Evolutionary conservation across 1,140 invertebrate species (phyloP).

Genomic region (Mactra quadrangularis): DNA sequence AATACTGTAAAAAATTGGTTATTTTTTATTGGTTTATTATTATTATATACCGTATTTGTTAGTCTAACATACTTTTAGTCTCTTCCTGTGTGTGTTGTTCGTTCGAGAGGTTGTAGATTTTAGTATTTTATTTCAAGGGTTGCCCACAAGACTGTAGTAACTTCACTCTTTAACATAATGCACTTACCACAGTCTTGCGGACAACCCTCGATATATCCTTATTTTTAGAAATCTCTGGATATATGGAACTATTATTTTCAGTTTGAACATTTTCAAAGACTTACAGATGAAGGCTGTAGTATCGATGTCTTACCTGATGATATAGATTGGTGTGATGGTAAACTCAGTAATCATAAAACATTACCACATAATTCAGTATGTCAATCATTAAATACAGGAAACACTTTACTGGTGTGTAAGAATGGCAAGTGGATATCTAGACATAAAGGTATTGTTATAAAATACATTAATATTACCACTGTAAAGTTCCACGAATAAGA

Average conservation of each 20-base stretch:
- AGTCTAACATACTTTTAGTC: no score
- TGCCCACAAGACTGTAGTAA: no score
- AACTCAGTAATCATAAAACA: not conserved
- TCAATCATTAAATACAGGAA: conserved; percentile 15
- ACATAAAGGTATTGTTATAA: not conserved
- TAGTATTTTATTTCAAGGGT: no score
- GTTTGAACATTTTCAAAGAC: conserved; percentile 20
- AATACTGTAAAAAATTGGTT: no score
- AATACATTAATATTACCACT: not conserved
- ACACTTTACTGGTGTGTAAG: not conserved
- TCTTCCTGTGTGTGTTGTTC: no score
- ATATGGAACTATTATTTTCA: not conserved
- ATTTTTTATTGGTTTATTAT: no score
- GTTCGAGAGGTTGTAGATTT: no score
- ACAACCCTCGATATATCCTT: no score
- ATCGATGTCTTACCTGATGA: conserved; percentile 27
- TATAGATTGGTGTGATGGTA: conserved; percentile 47
- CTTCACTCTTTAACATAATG: no score
- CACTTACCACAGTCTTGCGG: no score
- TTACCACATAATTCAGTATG: conserved; percentile 19
- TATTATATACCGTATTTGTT: no score
- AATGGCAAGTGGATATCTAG: conserved; percentile 8
- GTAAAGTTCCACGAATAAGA: not conserved
- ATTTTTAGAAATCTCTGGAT: no score
- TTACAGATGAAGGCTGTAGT: conserved; percentile 6